A percentile compares a stretch with the other conserved stretches of the same genome.
Conservation (phyloP, 2,888 invertebrate genomes). For the Eugnorisma glareosa region DNA sequence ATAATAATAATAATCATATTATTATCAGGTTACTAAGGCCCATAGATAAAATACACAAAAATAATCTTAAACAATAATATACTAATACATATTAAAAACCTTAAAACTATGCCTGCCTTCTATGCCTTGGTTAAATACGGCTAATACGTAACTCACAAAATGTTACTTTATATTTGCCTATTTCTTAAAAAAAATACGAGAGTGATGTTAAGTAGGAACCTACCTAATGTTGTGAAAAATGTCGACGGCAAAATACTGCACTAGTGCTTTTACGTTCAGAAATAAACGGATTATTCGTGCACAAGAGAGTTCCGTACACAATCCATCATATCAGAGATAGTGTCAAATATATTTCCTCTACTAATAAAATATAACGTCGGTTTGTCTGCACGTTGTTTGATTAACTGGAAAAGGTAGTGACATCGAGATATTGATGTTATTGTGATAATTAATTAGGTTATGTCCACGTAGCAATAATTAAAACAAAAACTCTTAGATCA, state of each 20-base stretch:
- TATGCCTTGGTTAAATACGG: not conserved
- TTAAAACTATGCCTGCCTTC: too few relatives aligned
- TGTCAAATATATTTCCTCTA: conserved; percentile 41
- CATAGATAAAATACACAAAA: too few relatives aligned
- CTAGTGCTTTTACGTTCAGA: not conserved
- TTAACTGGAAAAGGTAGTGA: conserved; percentile 7
- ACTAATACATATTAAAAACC: too few relatives aligned
- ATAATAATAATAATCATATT: too few relatives aligned
- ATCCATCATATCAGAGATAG: conserved; percentile 53
- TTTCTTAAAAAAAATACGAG: not conserved
- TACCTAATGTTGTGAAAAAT: not conserved
- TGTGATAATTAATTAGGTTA: not conserved
- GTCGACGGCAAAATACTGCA: not conserved
- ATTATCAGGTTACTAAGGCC: too few relatives aligned
- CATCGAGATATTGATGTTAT: not conserved
- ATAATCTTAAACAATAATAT: too few relatives aligned
- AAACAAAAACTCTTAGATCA: not conserved
- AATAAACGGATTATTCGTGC: conserved; percentile 28
- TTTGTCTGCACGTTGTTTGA: conserved; percentile 15
- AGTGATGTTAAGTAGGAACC: not conserved
- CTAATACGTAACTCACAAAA: not conserved
- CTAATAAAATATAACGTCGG: conserved; percentile 36
- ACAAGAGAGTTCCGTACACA: conserved; percentile 31
- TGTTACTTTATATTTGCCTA: not conserved
- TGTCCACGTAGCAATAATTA: not conserved